phyloP scores from a whole-genome alignment of 1,140 invertebrate genomes.

The Trichogramma pretiosum region DNA sequence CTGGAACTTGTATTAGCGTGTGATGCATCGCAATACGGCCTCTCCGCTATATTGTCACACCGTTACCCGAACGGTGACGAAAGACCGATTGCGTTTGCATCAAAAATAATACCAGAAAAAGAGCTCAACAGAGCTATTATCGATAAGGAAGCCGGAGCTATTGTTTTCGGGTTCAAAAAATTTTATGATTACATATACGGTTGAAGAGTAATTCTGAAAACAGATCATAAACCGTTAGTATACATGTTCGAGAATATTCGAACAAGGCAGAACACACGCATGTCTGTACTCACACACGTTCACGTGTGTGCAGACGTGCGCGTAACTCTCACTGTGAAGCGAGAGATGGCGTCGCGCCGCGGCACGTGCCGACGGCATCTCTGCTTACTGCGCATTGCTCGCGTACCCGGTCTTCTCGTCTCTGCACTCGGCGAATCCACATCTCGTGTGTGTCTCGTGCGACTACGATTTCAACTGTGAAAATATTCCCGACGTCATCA shows the following conservation, averaged over 20 bases:
- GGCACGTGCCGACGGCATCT: too few relatives aligned
- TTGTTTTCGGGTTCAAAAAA: constrained; percentile 35
- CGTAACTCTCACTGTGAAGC: too few relatives aligned
- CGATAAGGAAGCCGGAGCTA: constrained; percentile 42
- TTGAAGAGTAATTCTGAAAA: constrained; percentile 30
- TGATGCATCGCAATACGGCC: constrained; percentile 43
- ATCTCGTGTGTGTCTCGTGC: too few relatives aligned
- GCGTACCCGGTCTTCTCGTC: too few relatives aligned
- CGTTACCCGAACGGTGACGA: constrained; percentile 30
- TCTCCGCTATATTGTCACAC: constrained; percentile 45
- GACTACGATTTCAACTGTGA: too few relatives aligned
- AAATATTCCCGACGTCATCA: too few relatives aligned
- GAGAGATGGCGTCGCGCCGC: too few relatives aligned
- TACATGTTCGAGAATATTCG: constrained; percentile 34
- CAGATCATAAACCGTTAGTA: constrained; percentile 36
- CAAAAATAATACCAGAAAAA: constrained; percentile 34
- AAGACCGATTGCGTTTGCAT: constrained; percentile 42
- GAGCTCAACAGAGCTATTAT: constrained; percentile 42
- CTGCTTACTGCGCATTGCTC: too few relatives aligned
- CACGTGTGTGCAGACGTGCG: too few relatives aligned
- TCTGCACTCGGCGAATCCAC: too few relatives aligned
- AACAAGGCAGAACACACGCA: too few relatives aligned
- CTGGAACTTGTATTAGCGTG: constrained; percentile 18
- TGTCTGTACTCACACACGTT: too few relatives aligned
- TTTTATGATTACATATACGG: constrained; percentile 43